A percentile compares a stretch with the other conserved stretches of the same genome.
Evolutionary conservation across 2,888 invertebrate genomes (phyloP).

Genomic region (Rapana venosa): DNA sequence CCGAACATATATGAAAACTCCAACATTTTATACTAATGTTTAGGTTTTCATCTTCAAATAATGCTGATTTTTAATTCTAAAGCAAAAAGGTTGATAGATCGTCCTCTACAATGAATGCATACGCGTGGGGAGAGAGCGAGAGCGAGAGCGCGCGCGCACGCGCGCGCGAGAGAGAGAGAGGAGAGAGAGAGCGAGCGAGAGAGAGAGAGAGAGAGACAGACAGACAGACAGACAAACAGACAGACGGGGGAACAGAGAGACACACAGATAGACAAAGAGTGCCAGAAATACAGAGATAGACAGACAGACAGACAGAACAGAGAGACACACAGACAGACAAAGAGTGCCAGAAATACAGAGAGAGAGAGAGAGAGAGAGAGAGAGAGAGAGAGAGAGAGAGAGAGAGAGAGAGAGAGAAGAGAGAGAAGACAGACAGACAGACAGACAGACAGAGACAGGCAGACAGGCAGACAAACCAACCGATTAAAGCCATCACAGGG

Average conservation of each 20-base stretch:
- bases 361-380: background rate
- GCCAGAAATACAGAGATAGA: background rate
- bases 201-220: background rate
- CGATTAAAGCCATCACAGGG: background rate
- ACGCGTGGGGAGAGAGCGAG: background rate
- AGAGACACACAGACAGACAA: background rate
- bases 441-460: background rate
- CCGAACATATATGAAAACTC: too few relatives aligned
- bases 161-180: background rate
- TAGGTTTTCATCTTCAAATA: too few relatives aligned
- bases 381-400: background rate
- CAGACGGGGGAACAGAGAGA: background rate
- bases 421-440: background rate
- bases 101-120: too few relatives aligned
- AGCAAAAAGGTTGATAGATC: too few relatives aligned
- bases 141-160: background rate
- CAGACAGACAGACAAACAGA: background rate
- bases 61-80: too few relatives aligned
- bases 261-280: background rate
- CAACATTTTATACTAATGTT: too few relatives aligned
- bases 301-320: background rate
- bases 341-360: background rate
- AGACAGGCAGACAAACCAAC: background rate
- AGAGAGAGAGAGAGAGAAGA: slow-evolving; percentile 26
- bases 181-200: background rate